Percentiles rank a stretch among this genome's conserved stretches.
Evolutionary conservation across 2,888 invertebrate species (phyloP).

Genomic region (Achlya flavicornis): DNA sequence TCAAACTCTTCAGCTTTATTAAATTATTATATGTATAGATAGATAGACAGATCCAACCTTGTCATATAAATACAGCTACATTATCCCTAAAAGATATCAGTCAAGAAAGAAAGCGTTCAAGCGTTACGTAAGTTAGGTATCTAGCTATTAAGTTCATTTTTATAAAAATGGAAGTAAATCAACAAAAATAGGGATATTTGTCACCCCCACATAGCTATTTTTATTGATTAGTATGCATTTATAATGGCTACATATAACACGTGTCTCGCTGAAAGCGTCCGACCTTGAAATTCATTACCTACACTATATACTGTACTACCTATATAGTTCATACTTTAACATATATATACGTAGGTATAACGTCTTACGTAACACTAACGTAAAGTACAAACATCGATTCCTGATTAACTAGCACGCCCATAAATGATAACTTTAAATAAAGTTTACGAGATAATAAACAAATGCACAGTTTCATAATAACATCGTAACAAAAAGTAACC

Average conservation of each 20-base stretch:
- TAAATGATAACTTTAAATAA: constrained; percentile 57
- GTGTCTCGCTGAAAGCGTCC: constrained; percentile 62
- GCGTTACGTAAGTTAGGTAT: background rate
- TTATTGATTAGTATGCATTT: constrained; percentile 44
- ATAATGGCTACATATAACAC: constrained; percentile 40
- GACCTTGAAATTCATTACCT: constrained; percentile 69
- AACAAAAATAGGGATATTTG: background rate
- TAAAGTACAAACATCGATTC: constrained; percentile 62
- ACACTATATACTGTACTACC: constrained; percentile 34
- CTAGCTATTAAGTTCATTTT: background rate
- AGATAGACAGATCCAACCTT: no score
- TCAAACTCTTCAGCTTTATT: no score
- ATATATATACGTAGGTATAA: constrained; percentile 22
- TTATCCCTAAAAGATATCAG: background rate
- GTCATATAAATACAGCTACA: background rate
- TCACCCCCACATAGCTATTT: constrained; percentile 28
- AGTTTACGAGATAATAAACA: constrained; percentile 46
- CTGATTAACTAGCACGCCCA: constrained; percentile 52
- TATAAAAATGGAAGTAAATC: background rate
- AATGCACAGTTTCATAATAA: constrained; percentile 35
- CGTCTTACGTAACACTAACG: constrained; percentile 68
- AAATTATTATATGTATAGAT: no score
- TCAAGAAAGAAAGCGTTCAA: background rate
- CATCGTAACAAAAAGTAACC: constrained; percentile 58
- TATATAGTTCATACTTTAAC: constrained; percentile 52